A percentile compares a stretch with the other conserved stretches of the same genome.
These are phyloP conservation scores for Pardosa pseudoannulata DNA, from an alignment of 2,888 invertebrate species.

Conservation along the genomic window DNA sequence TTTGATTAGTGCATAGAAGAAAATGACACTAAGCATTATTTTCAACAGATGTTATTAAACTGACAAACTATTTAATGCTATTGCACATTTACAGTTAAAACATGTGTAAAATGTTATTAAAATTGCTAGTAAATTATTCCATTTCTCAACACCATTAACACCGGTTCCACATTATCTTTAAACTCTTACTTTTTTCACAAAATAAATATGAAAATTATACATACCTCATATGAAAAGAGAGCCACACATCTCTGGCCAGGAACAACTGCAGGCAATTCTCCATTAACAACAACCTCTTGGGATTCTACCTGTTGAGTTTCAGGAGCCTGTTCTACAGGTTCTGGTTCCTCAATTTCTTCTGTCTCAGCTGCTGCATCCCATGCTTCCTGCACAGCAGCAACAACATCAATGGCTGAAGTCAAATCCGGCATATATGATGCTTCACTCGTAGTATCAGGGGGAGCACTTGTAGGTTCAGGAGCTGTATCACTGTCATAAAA, in stretches of 20 bases:
- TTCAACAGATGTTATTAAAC: too few species aligned
- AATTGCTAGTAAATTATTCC: too few species aligned
- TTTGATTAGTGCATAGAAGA: too few species aligned
- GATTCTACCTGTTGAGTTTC: slow-evolving; percentile 75
- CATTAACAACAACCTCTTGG: slow-evolving; percentile 73
- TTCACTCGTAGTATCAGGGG: slow-evolving; percentile 34
- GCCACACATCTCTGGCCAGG: slow-evolving; percentile 70
- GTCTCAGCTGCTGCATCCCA: slow-evolving; percentile 70
- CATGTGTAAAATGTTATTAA: too few species aligned
- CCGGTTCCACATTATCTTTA: too few species aligned
- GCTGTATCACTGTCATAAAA: slow-evolving; percentile 86
- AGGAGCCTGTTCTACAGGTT: slow-evolving; percentile 69
- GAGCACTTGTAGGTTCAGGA: slow-evolving; percentile 40
- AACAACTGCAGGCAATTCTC: slow-evolving; percentile 40
- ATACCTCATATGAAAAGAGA: slow-evolving; percentile 70
- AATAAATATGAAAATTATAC: not conserved
- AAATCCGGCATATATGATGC: slow-evolving; percentile 36
- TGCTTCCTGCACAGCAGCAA: slow-evolving; percentile 66
- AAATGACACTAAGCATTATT: too few species aligned
- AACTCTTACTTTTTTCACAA: not conserved
- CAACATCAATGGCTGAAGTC: slow-evolving; percentile 63
- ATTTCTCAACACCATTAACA: too few species aligned
- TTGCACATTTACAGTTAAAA: too few species aligned
- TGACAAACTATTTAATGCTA: too few species aligned
- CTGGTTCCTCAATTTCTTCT: slow-evolving; percentile 62